Percentiles rank a stretch among this genome's conserved stretches.
Conservation (phyloP, 2,888 invertebrate species). For the Salpingus planirostris region DNA sequence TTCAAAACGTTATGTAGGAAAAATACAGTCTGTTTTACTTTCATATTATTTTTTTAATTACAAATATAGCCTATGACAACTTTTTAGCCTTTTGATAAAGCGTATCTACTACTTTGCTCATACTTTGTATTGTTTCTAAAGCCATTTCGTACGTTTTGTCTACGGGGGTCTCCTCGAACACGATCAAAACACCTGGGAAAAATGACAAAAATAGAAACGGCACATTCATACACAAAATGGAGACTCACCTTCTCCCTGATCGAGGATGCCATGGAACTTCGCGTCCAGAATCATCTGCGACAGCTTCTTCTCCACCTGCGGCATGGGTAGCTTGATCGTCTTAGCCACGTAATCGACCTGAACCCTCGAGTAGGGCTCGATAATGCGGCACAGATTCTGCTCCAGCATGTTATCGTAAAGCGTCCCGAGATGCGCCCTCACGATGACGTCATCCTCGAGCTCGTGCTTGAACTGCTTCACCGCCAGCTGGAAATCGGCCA, state of each 20-base stretch:
- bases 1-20: constrained; percentile 24
- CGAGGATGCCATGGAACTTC: constrained; percentile 93
- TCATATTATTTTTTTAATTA: constrained; percentile 16
- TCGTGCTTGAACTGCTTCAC: constrained; percentile 80
- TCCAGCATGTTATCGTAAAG: constrained; percentile 98
- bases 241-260: constrained; percentile 79
- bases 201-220: no score
- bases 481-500: constrained; percentile 92
- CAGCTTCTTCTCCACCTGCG: constrained; percentile 94
- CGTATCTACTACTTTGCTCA: constrained; percentile 99
- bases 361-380: constrained; percentile 96
- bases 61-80: constrained; percentile 64
- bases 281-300: constrained; percentile 99
- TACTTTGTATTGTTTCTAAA: constrained; percentile 94
- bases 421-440: constrained; percentile 92
- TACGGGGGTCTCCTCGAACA: constrained; percentile 89
- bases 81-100: constrained; percentile 99
- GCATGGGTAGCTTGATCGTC: constrained; percentile 80
- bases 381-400: constrained; percentile 96
- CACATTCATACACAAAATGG: background rate
- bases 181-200: constrained; percentile 73
- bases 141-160: constrained; percentile 98
- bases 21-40: constrained; percentile 33
- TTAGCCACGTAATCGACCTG: constrained; percentile 89
- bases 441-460: constrained; percentile 92